Evolutionary conservation across 1,140 invertebrate genomes (phyloP).

Genomic region (Pantala flavescens): DNA sequence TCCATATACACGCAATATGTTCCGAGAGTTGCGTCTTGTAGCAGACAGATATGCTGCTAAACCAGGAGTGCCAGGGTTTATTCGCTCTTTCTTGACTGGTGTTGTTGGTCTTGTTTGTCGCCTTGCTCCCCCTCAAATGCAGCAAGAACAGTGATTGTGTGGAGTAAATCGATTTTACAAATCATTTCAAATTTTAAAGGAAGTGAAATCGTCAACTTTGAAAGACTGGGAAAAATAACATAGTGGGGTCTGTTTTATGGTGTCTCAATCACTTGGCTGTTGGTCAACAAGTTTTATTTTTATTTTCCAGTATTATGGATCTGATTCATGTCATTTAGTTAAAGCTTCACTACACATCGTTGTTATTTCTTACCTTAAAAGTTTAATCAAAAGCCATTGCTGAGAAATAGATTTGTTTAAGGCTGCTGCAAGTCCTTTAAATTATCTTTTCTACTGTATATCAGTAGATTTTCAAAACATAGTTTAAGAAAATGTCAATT

Average conservation of each 20-base stretch:
- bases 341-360: neutral
- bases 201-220: neutral
- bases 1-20: conserved; percentile 85
- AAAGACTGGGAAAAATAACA: neutral
- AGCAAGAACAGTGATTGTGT: neutral
- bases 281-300: neutral
- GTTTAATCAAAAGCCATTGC: neutral
- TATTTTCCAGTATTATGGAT: neutral
- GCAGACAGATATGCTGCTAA: conserved; percentile 48
- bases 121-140: conserved; percentile 43
- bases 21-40: conserved; percentile 59
- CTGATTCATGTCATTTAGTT: neutral
- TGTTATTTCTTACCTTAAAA: no score
- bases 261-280: neutral
- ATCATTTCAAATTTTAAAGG: neutral
- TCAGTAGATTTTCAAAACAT: neutral
- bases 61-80: conserved; percentile 47
- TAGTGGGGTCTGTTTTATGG: neutral
- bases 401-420: neutral
- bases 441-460: neutral
- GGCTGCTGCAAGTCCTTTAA: neutral
- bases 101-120: conserved; percentile 48
- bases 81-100: conserved; percentile 41
- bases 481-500: neutral
- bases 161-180: neutral